phyloP scores from a whole-genome alignment of 2,113 vertebrate species.

The Henicopernis longicauda region DNA sequence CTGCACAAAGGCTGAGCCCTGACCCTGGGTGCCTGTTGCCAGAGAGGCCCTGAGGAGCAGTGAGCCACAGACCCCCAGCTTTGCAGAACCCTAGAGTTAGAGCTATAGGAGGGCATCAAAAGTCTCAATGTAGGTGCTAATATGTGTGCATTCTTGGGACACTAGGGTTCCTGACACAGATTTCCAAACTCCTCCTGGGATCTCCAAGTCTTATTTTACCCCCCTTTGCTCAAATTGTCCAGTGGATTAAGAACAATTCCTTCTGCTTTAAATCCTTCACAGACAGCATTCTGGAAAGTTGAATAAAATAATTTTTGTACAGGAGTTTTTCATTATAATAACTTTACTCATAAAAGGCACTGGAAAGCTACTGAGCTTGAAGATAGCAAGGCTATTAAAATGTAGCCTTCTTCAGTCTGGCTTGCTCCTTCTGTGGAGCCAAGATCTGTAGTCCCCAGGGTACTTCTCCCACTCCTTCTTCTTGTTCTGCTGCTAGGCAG shows the following conservation, averaged over 20 bases:
- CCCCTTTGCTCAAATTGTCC: background rate
- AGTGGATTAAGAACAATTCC: background rate
- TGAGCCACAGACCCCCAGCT: background rate
- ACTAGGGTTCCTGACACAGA: background rate
- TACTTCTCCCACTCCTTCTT: background rate
- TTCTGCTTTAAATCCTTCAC: background rate
- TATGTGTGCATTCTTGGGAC: background rate
- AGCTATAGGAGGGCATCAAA: background rate
- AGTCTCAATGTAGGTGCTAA: background rate
- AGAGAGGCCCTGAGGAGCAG: background rate
- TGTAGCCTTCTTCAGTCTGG: background rate
- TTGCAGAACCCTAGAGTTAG: background rate
- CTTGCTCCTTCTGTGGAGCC: background rate
- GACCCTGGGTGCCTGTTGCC: background rate
- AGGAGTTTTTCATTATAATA: background rate
- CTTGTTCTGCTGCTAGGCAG: background rate
- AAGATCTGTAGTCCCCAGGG: background rate
- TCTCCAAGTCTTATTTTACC: background rate
- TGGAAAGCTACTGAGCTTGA: background rate
- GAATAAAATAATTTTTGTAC: background rate
- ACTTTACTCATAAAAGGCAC: background rate
- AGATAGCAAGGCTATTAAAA: background rate
- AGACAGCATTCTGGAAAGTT: background rate
- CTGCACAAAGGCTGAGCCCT: background rate
- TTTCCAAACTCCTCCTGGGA: background rate